Evolutionary conservation across 1,140 invertebrate species (phyloP).

Genomic region (Caenorhabditis remanei): DNA sequence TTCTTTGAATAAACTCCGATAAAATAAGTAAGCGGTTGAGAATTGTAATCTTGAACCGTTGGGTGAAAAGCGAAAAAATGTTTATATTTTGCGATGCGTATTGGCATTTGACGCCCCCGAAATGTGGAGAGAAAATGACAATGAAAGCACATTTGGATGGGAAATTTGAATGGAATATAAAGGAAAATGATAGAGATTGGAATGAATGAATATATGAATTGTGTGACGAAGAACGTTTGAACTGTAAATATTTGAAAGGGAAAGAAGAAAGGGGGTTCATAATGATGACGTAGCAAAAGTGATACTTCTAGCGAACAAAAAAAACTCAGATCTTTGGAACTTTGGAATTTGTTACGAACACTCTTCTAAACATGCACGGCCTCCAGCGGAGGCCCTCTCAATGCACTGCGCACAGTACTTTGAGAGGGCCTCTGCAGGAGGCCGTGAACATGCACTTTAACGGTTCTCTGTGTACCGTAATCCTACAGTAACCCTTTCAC

Average conservation of each 20-base stretch:
- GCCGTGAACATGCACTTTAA: too few species aligned
- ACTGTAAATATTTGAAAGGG: slow-evolving; percentile 27
- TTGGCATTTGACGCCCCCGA: slow-evolving; percentile 11
- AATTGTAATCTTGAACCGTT: not conserved
- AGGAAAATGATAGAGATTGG: not conserved
- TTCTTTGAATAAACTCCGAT: not conserved
- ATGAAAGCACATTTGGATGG: not conserved
- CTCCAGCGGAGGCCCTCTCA: too few species aligned
- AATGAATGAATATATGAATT: not conserved
- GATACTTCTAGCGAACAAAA: too few species aligned
- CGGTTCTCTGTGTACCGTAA: too few species aligned
- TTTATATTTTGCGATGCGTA: not conserved
- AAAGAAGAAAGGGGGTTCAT: not conserved
- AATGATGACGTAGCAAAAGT: not conserved
- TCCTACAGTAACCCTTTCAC: too few species aligned
- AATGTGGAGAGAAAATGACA: not conserved
- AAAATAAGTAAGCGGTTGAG: not conserved
- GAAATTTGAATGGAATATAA: slow-evolving; percentile 38
- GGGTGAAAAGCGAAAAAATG: not conserved
- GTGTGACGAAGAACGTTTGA: slow-evolving; percentile 6
- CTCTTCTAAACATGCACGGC: too few species aligned
- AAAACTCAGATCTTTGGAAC: too few species aligned
- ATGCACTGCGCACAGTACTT: too few species aligned
- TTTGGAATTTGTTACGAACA: too few species aligned
- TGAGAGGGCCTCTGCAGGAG: too few species aligned